Percentiles rank a stretch among this genome's conserved stretches.
phyloP scores from a whole-genome alignment of 2,888 invertebrate genomes.

The Hirtodrosophila cameraria region DNA sequence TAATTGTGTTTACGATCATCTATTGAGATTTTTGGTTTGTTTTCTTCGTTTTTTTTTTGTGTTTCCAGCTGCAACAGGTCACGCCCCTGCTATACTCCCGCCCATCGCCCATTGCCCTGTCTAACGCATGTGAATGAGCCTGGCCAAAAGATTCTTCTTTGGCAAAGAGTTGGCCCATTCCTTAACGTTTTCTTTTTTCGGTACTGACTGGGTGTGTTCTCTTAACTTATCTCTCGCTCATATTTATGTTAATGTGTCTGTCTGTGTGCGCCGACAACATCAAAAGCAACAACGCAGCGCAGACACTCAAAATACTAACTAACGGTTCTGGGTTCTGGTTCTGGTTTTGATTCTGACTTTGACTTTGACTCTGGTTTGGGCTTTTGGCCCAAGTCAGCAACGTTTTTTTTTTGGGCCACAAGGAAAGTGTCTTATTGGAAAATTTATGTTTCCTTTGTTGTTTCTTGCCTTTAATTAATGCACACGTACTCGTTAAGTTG shows the following conservation, averaged over 20 bases:
- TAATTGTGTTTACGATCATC: conserved; percentile 77
- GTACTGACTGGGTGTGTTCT: conserved; percentile 56
- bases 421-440: conserved; percentile 69
- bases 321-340: conserved; percentile 34
- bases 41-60: conserved; percentile 5
- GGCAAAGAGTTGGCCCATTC: conserved; percentile 39
- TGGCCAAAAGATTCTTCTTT: conserved; percentile 25
- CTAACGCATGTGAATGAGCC: conserved; percentile 74
- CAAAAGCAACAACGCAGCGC: conserved; percentile 64
- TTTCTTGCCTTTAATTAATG: conserved; percentile 49
- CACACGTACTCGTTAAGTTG: conserved; percentile 22
- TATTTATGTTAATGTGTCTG: conserved; percentile 73
- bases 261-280: conserved; percentile 66
- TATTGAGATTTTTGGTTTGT: conserved; percentile 62
- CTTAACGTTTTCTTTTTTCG: conserved; percentile 19
- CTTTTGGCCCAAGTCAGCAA: background rate
- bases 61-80: conserved; percentile 50
- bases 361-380: background rate
- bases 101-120: conserved; percentile 45
- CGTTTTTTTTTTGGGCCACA: conserved; percentile 16
- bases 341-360: background rate
- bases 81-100: conserved; percentile 58
- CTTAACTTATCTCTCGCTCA: conserved; percentile 73
- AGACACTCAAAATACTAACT: conserved; percentile 48
- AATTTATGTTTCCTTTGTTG: conserved; percentile 77